Evolutionary conservation across 1,140 invertebrate genomes (phyloP), one percentile per base, ranked within the genome.

Genomic region (Chymomyza costata): DNA sequence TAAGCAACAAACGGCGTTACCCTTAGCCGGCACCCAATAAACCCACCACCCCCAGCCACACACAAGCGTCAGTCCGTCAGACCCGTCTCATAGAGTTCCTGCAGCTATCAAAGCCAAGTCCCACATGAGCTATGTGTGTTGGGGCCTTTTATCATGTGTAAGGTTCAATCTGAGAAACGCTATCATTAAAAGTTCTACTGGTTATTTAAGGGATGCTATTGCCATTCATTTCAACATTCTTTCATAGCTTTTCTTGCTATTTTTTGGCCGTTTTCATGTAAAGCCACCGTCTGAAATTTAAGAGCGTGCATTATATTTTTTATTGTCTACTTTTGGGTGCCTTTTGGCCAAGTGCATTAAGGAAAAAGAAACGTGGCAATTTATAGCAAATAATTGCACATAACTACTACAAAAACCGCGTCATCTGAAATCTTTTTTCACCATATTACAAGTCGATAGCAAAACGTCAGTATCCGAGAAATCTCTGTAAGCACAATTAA

Each of bases 151-250:
- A 54, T 60, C 57, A 54, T 60, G 44, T 55, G 51, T 38, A 48
- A 55, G 45, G 58, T 61, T 56, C 52, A 61, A 61, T 56, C 51
- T 43, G 15, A n/a, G 21, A 44, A 54, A 60, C 51, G 48, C 48
- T 44, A 54, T 52, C 55, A 65, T 65, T 65, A 64, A 37, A 56
- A 55, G 38, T 64, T 56, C 13, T 14, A 41, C 52, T 55, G 14
- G 32, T 50, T 60, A 25, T 56, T 78, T 76, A 71, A 53, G 73
- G 71, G 71, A 52, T 78, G 70, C 25, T 48, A 11, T 41, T 15
- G 31, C 15, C 41, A 39, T 45, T 61, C 47, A 61, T 61, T 52
- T 44, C 3, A 19, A 7, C 15, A 7, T 34, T 40, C 13, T 14
- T 13, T 1, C 31, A 3, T 25, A 3, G 21, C 3, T 25, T 25